Percentiles rank a stretch among this genome's conserved stretches.
Conservation (phyloP, 2,113 vertebrate species). For the Coracopsis vasa region DNA sequence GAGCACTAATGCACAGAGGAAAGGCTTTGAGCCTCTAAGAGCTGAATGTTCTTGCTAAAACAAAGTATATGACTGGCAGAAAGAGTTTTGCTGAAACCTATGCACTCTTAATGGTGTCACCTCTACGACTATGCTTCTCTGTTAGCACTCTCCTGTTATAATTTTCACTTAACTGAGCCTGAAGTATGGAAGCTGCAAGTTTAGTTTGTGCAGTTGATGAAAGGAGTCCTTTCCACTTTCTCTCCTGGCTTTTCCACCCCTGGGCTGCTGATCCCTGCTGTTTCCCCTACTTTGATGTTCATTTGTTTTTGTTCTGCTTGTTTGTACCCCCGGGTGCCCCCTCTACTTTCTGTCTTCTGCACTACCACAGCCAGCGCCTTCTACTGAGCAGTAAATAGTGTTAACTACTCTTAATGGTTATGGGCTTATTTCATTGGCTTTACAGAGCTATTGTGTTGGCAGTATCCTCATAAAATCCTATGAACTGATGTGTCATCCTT, state of each 20-base stretch:
- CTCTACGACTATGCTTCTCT: not conserved
- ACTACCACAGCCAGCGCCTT: not conserved
- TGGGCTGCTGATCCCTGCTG: not conserved
- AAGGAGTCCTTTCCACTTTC: not conserved
- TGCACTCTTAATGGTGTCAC: rapidly evolving
- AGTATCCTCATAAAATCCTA: not conserved
- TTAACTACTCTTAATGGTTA: not conserved
- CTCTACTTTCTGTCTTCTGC: not conserved
- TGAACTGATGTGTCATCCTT: not conserved
- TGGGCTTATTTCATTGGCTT: not conserved
- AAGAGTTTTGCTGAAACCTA: not conserved
- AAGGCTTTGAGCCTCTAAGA: not conserved
- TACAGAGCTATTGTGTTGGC: rapidly evolving
- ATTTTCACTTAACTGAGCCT: not conserved
- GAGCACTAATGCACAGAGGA: not conserved
- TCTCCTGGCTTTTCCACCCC: not conserved
- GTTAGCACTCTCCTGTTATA: rapidly evolving
- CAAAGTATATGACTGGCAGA: rapidly evolving
- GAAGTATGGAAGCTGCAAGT: rapidly evolving
- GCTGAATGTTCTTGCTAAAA: not conserved
- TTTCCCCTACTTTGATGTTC: not conserved
- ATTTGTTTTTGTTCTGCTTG: not conserved
- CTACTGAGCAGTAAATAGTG: rapidly evolving
- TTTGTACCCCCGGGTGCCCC: not conserved
- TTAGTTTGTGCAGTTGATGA: not conserved